Base-by-base conservation (phyloP, 2,888 invertebrate genomes). In the Odontocerum albicorne region DNA sequence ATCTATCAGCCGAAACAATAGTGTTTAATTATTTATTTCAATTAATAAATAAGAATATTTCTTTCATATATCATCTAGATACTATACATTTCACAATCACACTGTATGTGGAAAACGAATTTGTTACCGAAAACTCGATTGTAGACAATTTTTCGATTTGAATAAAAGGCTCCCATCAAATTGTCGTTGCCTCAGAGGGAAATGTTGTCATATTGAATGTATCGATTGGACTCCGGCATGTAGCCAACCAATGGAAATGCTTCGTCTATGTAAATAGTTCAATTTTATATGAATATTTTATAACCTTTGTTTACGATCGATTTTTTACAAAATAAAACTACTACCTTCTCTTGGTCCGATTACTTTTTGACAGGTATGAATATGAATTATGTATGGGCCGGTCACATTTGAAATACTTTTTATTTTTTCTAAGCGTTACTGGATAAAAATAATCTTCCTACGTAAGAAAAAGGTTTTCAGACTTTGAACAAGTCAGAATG, bases 101-200 rank as follows among this genome's bases (percentile, higher is more conserved):
- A n/a, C n/a, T 57, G 35, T 31, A 38, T 43, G 44, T 35, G 47
- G 21, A 43, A 59, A 60, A 57, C 57, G 55, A 60, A 60, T 60
- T 60, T 60, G 57, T 55, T 54, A 55, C 57, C 49, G 43, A 55
- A 57, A 60, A 60, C 52, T 60, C 60, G 55, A 60, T 60, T 60
- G 60, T 55, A 60, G 60, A 57, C 60, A 60, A 60, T 60, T 57
- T 60, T 60, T 60, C 60, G 60, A 60, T 60, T 60, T 60, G 57
- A 55, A 60, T 57, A 57, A 60, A 57, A 57, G 57, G 55, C 57
- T 55, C 49, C 54, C 57, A 57, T 60, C 57, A 57, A 60, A 57
- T 57, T 60, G 60, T 60, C 60, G 60, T 60, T 57, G 57, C 54
- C 32, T 36, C 44, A 38, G 49, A 55, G 36, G 31, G 50, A 16